Base-by-base conservation (phyloP, 2,888 invertebrate genomes). In the Acheta domesticus region DNA sequence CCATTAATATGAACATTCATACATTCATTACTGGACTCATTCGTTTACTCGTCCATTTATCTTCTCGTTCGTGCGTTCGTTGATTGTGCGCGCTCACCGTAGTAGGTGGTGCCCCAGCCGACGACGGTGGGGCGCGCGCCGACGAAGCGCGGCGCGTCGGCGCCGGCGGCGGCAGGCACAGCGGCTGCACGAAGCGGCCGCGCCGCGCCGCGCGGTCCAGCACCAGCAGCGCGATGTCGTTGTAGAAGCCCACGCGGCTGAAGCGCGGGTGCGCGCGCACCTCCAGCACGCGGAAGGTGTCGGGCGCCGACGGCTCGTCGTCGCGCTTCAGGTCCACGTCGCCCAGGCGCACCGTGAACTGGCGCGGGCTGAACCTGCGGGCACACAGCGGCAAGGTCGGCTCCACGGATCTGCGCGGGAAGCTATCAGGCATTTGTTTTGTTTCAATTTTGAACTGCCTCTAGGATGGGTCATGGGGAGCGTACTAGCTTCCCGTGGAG, bases 41-140 rank as follows among this genome's bases (percentile, higher is more conserved):
- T 8, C 36, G 1, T 4, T 36, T 36, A 36, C 8, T 36, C 36
- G 8, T 36, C 8, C 36, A 36, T 36, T 36, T 8, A 4, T 36
- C 4, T 36, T 2, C 36, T 36, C 36, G 8, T 8, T 36, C 8
- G 36, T 8, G 5, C 36, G 36, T 36, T 8, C 8, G 36, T 36
- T 8, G 1, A 8, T 36, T 5, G 36, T 5, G 5, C 8, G 4
- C 4, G 21, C 75, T 85, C 84, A 90, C 91, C 96, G 85, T 96
- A 96, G 84, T 91, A 92, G 0, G 96, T 95, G 36, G 96, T 95
- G 50, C 96, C 97, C 96, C 96, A 97, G 12, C 97, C 97, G 20
- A 96, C 95, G 1, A 97, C 96, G 0, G 96, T 96, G 1, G 94
- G 95, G 83, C 91, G 89, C 50, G 93, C 90, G 0, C 95, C 92